phyloP scores from a whole-genome alignment of 53 echinoderm and acorn worm species.

The Zoroaster sp. region DNA sequence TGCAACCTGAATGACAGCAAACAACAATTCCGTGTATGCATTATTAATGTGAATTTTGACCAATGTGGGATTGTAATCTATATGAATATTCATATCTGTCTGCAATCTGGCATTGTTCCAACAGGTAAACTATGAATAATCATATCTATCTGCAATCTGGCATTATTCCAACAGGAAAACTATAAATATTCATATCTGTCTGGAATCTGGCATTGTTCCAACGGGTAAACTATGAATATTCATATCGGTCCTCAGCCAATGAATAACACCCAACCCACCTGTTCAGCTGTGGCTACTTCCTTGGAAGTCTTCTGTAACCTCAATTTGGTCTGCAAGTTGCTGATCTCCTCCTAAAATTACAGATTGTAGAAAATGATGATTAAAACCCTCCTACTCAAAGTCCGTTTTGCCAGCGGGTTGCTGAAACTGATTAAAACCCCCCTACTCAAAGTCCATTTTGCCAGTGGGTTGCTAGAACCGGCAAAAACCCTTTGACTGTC shows the following conservation, averaged over 20 bases:
- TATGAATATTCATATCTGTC: not conserved
- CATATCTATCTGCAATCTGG: not conserved
- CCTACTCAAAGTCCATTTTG: not conserved
- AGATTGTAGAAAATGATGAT: not conserved
- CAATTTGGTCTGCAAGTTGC: conserved; percentile 72
- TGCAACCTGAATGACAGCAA: conserved; percentile 64
- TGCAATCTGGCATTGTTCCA: too few relatives aligned
- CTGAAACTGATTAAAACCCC: too few relatives aligned
- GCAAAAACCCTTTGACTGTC: too few relatives aligned
- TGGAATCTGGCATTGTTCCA: not conserved
- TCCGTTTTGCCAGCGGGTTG: not conserved
- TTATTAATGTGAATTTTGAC: too few relatives aligned
- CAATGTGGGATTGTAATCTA: too few relatives aligned
- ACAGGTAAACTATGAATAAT: not conserved
- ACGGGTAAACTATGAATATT: not conserved
- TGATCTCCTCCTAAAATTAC: conserved; percentile 82
- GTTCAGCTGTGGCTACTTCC: conserved; percentile 91
- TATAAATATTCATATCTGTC: not conserved
- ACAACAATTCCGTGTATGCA: too few relatives aligned
- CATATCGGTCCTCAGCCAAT: not conserved
- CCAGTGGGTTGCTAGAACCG: too few relatives aligned
- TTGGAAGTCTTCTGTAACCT: conserved; percentile 89
- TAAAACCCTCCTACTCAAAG: not conserved
- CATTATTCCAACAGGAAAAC: not conserved
- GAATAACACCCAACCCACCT: conserved; percentile 61